Percentiles rank a stretch among this genome's conserved stretches.
These are phyloP conservation scores for Tribolium castaneum DNA, from an alignment of 1,140 invertebrate genomes.

Conservation along the genomic window DNA sequence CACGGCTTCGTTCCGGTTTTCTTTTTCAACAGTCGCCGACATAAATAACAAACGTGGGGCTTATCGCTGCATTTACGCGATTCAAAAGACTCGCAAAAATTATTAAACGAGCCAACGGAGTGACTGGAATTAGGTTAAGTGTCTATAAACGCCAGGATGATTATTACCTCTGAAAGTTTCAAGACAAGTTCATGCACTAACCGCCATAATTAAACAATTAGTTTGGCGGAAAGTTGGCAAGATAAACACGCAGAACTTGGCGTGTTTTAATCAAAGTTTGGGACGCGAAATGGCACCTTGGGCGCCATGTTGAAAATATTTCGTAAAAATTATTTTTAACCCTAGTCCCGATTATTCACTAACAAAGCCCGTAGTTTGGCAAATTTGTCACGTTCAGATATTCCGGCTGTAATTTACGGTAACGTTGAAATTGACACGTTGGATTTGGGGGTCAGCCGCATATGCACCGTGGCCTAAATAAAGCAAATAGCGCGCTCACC, in stretches of 20 bases:
- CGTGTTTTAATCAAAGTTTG: slow-evolving; percentile 3
- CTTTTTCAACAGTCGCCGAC: background rate
- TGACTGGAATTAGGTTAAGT: background rate
- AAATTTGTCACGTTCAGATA: slow-evolving; percentile 32
- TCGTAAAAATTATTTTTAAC: too few relatives aligned
- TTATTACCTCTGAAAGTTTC: slow-evolving; percentile 24
- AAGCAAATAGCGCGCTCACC: background rate
- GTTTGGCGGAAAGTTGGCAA: slow-evolving; percentile 14
- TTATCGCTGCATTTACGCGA: too few relatives aligned
- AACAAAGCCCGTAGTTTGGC: slow-evolving; percentile 20
- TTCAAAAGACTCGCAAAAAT: too few relatives aligned
- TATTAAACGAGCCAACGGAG: too few relatives aligned
- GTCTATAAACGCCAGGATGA: background rate
- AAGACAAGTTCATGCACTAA: slow-evolving; percentile 23
- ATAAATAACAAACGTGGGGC: background rate
- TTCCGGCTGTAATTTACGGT: slow-evolving; percentile 3
- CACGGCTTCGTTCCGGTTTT: background rate
- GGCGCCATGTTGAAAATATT: background rate
- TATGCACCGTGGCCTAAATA: background rate
- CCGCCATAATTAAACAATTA: slow-evolving; percentile 33
- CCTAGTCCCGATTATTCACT: background rate
- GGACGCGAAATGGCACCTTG: background rate
- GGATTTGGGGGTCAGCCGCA: background rate
- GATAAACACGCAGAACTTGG: slow-evolving; percentile 11
- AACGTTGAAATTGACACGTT: slow-evolving; percentile 22